phyloP scores from a whole-genome alignment of 2,888 invertebrate genomes.

The Epinotia ramella region DNA sequence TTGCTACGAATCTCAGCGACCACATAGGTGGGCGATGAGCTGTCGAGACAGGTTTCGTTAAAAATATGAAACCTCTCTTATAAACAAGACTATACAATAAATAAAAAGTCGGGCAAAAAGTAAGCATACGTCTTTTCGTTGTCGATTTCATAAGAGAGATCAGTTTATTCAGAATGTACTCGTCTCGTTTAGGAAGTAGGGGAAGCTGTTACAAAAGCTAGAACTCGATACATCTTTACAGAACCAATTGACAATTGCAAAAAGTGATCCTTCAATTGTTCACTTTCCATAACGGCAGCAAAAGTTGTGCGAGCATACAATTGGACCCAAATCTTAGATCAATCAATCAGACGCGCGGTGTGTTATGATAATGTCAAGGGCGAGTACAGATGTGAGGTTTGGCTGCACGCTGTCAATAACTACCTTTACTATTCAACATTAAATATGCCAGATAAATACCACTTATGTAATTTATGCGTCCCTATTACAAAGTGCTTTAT shows the following conservation, averaged over 20 bases:
- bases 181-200: too few relatives aligned
- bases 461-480: not conserved
- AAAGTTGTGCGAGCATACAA: not conserved
- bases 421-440: not conserved
- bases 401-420: not conserved
- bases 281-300: not conserved
- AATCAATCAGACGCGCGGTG: not conserved
- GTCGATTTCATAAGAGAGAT: too few relatives aligned
- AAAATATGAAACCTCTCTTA: too few relatives aligned
- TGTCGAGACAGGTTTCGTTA: not conserved
- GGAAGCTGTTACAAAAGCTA: too few relatives aligned
- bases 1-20: not conserved
- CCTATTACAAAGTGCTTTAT: not conserved
- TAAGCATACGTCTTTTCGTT: too few relatives aligned
- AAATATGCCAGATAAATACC: not conserved
- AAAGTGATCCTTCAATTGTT: too few relatives aligned
- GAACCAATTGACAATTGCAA: too few relatives aligned
- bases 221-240: too few relatives aligned
- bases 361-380: conserved; percentile 28
- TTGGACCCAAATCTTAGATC: not conserved
- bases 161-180: too few relatives aligned
- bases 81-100: too few relatives aligned
- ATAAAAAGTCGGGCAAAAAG: too few relatives aligned
- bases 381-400: conserved; percentile 6
- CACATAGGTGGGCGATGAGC: not conserved